Conservation (phyloP, 2,888 invertebrate genomes). For the Dorcus parallelipipedus region DNA sequence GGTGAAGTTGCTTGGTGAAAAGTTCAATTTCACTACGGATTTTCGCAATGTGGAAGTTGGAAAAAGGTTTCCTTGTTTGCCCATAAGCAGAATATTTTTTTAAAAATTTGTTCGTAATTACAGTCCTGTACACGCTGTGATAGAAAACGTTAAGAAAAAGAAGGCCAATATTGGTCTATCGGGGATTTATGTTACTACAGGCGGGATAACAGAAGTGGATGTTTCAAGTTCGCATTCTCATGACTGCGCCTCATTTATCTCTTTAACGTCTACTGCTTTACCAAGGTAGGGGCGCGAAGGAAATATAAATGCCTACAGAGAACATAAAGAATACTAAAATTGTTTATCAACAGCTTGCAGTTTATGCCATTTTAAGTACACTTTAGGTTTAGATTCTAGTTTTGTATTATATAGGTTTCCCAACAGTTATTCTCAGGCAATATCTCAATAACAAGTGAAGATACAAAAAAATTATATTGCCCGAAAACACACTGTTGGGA, state of each 20-base stretch:
- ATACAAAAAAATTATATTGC: too few relatives aligned
- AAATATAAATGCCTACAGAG: too few relatives aligned
- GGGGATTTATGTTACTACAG: slow-evolving; percentile 66
- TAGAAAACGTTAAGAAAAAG: slow-evolving; percentile 53
- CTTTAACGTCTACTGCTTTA: slow-evolving; percentile 72
- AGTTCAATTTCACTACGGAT: slow-evolving; percentile 71
- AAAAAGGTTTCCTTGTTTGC: slow-evolving; percentile 21
- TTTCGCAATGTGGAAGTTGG: slow-evolving; percentile 56
- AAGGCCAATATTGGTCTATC: slow-evolving; percentile 66
- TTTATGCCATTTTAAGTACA: neutral
- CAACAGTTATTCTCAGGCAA: too few relatives aligned
- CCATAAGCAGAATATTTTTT: neutral
- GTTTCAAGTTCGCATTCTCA: slow-evolving; percentile 64
- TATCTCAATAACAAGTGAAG: too few relatives aligned
- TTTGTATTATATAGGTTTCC: neutral
- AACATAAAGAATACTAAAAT: too few relatives aligned
- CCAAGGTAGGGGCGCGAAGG: slow-evolving; percentile 56
- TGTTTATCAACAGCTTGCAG: neutral
- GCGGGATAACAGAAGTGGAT: slow-evolving; percentile 53
- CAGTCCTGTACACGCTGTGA: slow-evolving; percentile 55
- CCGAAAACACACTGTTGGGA: too few relatives aligned
- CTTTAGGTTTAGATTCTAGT: neutral
- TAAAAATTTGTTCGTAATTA: slow-evolving; percentile 46
- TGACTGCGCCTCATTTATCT: slow-evolving; percentile 76
- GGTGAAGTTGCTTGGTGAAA: slow-evolving; percentile 58